A percentile compares a stretch with the other conserved stretches of the same genome.
These are phyloP conservation scores for Platypus cylindrus DNA, from an alignment of 2,888 invertebrate genomes.

Conservation along the genomic window DNA sequence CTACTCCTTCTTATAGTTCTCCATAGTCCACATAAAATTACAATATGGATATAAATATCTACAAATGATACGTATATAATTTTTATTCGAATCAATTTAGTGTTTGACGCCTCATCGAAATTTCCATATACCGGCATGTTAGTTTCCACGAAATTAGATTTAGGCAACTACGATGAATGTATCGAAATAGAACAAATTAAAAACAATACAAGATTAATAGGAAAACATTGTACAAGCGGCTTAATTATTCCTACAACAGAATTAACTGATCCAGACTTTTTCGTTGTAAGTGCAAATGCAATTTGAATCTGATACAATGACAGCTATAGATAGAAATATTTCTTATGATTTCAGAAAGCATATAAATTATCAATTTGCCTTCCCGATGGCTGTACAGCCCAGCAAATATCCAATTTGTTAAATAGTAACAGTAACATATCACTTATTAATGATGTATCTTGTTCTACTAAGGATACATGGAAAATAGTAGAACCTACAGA, in stretches of 20 bases:
- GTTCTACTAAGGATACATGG: conserved; percentile 9
- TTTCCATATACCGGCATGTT: conserved; percentile 12
- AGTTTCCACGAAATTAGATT: conserved; percentile 9
- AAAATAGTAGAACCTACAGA: conserved; percentile 2
- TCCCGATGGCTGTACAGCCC: conserved; percentile 9
- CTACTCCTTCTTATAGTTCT: too few species aligned
- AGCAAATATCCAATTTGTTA: conserved; percentile 4
- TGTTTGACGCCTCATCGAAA: conserved; percentile 13
- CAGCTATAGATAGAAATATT: not conserved
- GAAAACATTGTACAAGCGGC: conserved; percentile 12
- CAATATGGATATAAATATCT: too few species aligned
- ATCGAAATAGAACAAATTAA: conserved; percentile 7
- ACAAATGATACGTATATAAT: too few species aligned
- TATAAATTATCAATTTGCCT: conserved; percentile 11
- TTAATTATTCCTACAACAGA: conserved; percentile 11
- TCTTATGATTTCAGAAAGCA: conserved; percentile 4
- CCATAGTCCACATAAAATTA: too few species aligned
- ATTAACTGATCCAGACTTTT: conserved; percentile 5
- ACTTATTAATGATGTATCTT: conserved; percentile 9
- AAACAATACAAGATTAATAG: conserved; percentile 7
- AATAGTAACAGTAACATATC: conserved; percentile 4
- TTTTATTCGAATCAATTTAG: too few species aligned
- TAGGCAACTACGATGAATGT: conserved; percentile 13
- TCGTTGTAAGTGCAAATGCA: conserved; percentile 2
- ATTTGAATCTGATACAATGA: not conserved